These are phyloP conservation scores for Myotis findleyi DNA, from an alignment of 2,797 vertebrate species.

Conservation along the genomic window DNA sequence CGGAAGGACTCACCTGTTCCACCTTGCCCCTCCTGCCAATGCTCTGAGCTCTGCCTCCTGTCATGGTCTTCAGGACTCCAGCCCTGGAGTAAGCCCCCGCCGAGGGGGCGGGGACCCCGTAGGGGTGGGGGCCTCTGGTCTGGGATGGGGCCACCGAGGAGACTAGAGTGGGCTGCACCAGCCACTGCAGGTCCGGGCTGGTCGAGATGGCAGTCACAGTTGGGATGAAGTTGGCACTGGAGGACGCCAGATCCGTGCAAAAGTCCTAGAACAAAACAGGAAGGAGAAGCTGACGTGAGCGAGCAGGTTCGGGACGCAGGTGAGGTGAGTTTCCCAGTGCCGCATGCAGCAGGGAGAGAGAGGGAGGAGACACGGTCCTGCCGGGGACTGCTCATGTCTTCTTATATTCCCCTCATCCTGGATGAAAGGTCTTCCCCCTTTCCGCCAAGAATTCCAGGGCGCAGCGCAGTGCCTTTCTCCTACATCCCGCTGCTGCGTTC, in stretches of 20 bases:
- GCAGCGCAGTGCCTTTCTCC: conserved; percentile 38
- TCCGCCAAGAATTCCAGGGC: conserved; percentile 48
- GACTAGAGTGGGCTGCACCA: conserved; percentile 94
- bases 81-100: conserved; percentile 80
- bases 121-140: conserved; percentile 90
- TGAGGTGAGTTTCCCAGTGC: neutral
- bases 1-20: conserved; percentile 91
- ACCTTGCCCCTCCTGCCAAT: conserved; percentile 90
- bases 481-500: conserved; percentile 68
- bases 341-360: conserved; percentile 50
- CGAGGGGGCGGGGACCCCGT: conserved; percentile 87
- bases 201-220: conserved; percentile 95
- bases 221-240: conserved; percentile 95
- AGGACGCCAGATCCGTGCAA: conserved; percentile 91
- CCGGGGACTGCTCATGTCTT: neutral
- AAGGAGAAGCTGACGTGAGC: conserved; percentile 64
- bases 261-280: conserved; percentile 90
- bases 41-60: conserved; percentile 88
- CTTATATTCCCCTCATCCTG: neutral
- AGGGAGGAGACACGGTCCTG: neutral
- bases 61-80: conserved; percentile 86
- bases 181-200: conserved; percentile 95
- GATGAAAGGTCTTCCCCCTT: conserved; percentile 33
- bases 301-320: conserved; percentile 27
- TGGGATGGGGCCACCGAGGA: conserved; percentile 94